Percentiles rank a stretch among this genome's conserved stretches.
Conservation (phyloP, 2,113 vertebrate genomes). For the Isichthys henryi region DNA sequence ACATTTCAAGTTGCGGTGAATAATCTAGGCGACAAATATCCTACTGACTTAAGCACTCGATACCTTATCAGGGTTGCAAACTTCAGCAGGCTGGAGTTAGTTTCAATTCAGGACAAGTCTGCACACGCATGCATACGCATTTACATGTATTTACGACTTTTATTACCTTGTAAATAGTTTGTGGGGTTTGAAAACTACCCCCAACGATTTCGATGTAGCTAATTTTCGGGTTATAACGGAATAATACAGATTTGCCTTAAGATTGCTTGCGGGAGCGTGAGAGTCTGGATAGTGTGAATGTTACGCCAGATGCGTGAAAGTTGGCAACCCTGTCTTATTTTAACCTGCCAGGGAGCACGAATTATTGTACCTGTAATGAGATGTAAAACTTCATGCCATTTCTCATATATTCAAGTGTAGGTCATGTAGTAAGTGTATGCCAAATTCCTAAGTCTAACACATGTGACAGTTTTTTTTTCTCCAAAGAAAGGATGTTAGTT, state of each 20-base stretch:
- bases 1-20: not conserved
- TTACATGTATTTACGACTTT: not conserved
- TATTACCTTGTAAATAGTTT: not conserved
- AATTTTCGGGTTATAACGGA: too few species aligned
- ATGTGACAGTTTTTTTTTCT: not conserved
- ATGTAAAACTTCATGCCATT: not conserved
- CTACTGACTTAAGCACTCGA: not conserved
- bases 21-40: not conserved
- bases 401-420: not conserved
- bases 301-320: not conserved
- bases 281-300: not conserved
- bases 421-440: not conserved
- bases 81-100: not conserved
- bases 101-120: not conserved
- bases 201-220: too few species aligned
- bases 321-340: not conserved
- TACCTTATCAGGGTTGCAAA: not conserved
- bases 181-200: not conserved
- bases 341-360: not conserved
- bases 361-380: not conserved
- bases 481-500: not conserved
- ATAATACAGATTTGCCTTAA: not conserved
- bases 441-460: not conserved
- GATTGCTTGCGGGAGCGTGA: not conserved
- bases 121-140: not conserved